Base-by-base conservation (phyloP, 2,888 invertebrate species). In the Sicus ferrugineus region DNA sequence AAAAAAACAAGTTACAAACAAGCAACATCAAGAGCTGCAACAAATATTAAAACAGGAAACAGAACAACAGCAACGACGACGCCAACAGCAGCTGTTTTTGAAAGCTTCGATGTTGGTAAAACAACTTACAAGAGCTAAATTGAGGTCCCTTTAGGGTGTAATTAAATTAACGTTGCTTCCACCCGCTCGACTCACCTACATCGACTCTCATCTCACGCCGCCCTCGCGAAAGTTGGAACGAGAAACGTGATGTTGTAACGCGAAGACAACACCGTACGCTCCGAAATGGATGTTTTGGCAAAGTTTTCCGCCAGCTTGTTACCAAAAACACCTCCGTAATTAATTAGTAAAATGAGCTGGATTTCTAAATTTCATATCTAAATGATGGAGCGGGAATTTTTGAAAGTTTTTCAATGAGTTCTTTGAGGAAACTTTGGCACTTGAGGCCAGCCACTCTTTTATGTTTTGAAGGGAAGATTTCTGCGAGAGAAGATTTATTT, bases 1-100 rank as follows among this genome's bases (percentile, higher is more conserved):
- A 52, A 52, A 2, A 30, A 31, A 1, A 34, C 50, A 4, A 64
- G 14, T 31, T 31, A 52, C 31, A 52, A 38, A 38, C 50, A 11
- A 64, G 19, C n/a, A 30, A 50, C 64, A 63, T n/a, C n/a, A 48
- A 63, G 30, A 63, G 31, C 23, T 23, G 54, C n/a, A 62, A 68
- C 38, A 68, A 21, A 62, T 46, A 58, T 48, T 58, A 14, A 21
- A 52, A 52, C 23, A 7, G 21, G 23, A 52, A 52, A 52, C 50
- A 2, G 9, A 46, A n/a, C 46, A 34, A 34, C n/a, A 46, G 19
- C 6, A 46, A 46, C 5, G 46, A 46, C n/a, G 5, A 9, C 5
- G 5, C 66, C 31, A 67, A 46, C 42, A 31, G 14, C 23, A 50
- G 64, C 64, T 64, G 64, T 31, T 64, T 34, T 34, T 31, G 64